Evolutionary conservation across 2,113 vertebrate species (phyloP).

Genomic region (Gasterosteus aculeatus): DNA sequence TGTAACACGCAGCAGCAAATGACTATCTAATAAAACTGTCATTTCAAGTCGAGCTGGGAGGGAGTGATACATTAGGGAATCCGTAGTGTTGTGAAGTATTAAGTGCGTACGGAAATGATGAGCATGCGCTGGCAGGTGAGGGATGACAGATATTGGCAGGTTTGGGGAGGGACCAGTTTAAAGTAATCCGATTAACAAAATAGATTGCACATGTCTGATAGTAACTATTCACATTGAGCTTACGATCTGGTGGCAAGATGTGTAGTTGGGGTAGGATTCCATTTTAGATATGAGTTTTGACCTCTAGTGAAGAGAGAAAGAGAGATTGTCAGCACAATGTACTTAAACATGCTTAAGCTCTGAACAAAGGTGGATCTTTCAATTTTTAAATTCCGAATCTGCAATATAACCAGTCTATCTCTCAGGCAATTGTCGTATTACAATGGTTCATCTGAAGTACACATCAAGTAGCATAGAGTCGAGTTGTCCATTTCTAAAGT

Average conservation of each 20-base stretch:
- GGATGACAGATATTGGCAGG: constrained; percentile 45
- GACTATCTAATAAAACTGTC: constrained; percentile 75
- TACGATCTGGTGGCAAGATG: neutral
- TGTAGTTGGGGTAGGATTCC: neutral
- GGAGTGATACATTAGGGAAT: constrained; percentile 63
- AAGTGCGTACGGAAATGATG: constrained; percentile 52
- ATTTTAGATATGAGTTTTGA: neutral
- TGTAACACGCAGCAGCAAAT: constrained; percentile 56
- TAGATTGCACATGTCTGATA: constrained; percentile 62
- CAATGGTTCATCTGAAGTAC: neutral
- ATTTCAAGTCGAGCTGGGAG: constrained; percentile 67
- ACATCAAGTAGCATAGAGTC: too few species aligned
- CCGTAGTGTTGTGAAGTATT: constrained; percentile 47
- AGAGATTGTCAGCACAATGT: neutral
- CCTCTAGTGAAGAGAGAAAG: neutral
- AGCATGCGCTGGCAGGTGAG: constrained; percentile 19
- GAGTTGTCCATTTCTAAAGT: neutral
- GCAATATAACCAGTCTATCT: neutral
- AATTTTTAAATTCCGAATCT: neutral
- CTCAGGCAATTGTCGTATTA: neutral
- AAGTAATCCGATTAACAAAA: constrained; percentile 59
- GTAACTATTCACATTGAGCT: constrained; percentile 38
- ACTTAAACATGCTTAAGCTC: neutral
- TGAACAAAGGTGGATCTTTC: neutral
- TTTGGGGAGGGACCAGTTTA: constrained; percentile 42